Evolutionary conservation across 2,888 invertebrate species (phyloP), one percentile per base, ranked within the genome.

Genomic region (Nomada hirtipes): DNA sequence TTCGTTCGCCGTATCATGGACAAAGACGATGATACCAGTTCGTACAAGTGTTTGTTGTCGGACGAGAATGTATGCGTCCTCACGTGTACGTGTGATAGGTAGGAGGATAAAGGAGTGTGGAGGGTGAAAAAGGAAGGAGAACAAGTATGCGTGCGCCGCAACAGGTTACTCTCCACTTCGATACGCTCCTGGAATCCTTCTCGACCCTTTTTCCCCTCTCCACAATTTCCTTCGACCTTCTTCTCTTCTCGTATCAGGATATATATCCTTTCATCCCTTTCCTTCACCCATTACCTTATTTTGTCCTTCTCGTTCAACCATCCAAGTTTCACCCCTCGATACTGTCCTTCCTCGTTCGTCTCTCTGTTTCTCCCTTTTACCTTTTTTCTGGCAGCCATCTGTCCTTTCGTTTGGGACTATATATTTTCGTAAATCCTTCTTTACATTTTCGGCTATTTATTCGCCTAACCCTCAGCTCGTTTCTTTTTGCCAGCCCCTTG

Each of bases 111-210:
- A 4, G 23, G 26, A 53, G 53, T 20, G n/a, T 10, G 15, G 10
- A 61, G 65, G 60, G 47, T 57, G 72, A 92, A 95, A 60, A 94
- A 95, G 79, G 95, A 95, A 36, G 69, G 72, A 81, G 74, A 81
- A 53, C 20, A 76, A 65, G 79, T 86, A 86, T 91, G 91, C 91
- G 91, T 92, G 92, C 92, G 91, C 89, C 91, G 92, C 92, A 92
- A 92, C 92, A 92, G 92, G 92, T 92, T 91, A 92, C 89, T 81
- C 82, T 83, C 83, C 74, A 81, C 77, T 76, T 84, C 83, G 78
- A 76, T 81, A 84, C 84, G 83, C 78, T 82, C 85, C 82, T 84
- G 85, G 76, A 79, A 68, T 73, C 64, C 65, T 73, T 15, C 75
- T 59, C 67, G 53, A 63, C 68, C 71, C 79, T 83, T 68, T 76